phyloP scores from a whole-genome alignment of 2,888 invertebrate genomes.

The Brachynemurus nebulosus region DNA sequence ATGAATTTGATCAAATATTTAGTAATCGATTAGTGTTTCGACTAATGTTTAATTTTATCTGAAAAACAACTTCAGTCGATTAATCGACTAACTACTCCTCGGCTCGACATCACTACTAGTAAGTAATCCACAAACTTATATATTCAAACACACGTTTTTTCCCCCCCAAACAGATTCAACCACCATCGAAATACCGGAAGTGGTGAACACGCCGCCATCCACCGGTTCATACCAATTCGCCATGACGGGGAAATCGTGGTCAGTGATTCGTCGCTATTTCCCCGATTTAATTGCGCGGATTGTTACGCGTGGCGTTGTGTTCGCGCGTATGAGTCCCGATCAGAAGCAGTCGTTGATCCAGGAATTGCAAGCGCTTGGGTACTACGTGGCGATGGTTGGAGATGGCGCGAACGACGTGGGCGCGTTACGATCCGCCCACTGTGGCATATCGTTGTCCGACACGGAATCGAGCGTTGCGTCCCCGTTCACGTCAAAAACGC shows the following conservation, averaged over 20 bases:
- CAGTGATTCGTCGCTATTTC: slow-evolving; percentile 55
- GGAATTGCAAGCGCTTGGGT: slow-evolving; percentile 73
- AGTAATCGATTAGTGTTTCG: no score
- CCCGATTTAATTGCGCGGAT: slow-evolving; percentile 51
- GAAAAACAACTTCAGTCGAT: no score
- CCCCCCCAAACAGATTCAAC: not conserved
- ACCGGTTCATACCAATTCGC: slow-evolving; percentile 23
- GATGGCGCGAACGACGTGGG: slow-evolving; percentile 98
- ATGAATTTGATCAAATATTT: no score
- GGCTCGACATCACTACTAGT: no score
- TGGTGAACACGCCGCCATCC: not conserved
- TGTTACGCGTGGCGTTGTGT: slow-evolving; percentile 67
- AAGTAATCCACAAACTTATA: not conserved
- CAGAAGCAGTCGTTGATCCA: slow-evolving; percentile 87
- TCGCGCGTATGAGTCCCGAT: slow-evolving; percentile 88
- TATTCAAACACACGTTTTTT: not conserved
- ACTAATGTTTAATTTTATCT: no score
- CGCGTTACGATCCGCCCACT: slow-evolving; percentile 82
- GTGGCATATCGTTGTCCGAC: slow-evolving; percentile 82
- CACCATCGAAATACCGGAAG: not conserved
- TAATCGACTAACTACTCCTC: no score
- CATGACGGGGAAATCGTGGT: slow-evolving; percentile 49
- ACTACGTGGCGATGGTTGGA: slow-evolving; percentile 84
- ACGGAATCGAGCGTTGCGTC: slow-evolving; percentile 89
- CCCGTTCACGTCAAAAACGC: slow-evolving; percentile 77